Percentiles rank a stretch among this genome's conserved stretches.
phyloP scores from a whole-genome alignment of 2,888 invertebrate genomes.

The Laspeyria flexula region DNA sequence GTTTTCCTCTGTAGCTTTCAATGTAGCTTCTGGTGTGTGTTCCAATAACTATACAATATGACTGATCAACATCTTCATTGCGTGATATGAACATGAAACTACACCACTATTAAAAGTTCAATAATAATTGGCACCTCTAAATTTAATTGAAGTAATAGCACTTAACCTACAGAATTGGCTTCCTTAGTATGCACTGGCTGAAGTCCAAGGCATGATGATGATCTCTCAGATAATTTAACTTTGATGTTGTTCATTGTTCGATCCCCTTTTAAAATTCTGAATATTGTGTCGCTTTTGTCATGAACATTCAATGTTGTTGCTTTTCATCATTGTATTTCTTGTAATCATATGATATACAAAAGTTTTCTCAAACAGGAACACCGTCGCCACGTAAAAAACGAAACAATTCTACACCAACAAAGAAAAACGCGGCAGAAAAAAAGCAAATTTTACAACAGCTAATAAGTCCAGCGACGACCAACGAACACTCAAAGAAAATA shows the following conservation, averaged over 20 bases:
- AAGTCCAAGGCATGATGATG: slow-evolving; percentile 64
- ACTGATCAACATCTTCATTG: slow-evolving; percentile 40
- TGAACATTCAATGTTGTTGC: slow-evolving; percentile 69
- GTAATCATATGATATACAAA: slow-evolving; percentile 35
- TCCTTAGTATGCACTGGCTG: slow-evolving; percentile 71
- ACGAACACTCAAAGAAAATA: slow-evolving; percentile 87
- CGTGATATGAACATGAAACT: slow-evolving; percentile 36
- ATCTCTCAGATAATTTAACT: slow-evolving; percentile 47
- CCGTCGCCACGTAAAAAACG: slow-evolving; percentile 92
- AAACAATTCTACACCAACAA: slow-evolving; percentile 92
- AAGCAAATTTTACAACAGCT: slow-evolving; percentile 92
- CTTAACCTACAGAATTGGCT: slow-evolving; percentile 75
- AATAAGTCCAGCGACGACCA: slow-evolving; percentile 88
- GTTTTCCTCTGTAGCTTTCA: slow-evolving; percentile 31
- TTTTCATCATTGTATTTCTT: slow-evolving; percentile 50
- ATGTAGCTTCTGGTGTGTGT: slow-evolving; percentile 34
- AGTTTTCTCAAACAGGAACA: slow-evolving; percentile 84
- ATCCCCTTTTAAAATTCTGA: slow-evolving; percentile 45
- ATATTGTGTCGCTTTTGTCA: slow-evolving; percentile 67
- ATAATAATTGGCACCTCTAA: slow-evolving; percentile 61
- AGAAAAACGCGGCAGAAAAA: slow-evolving; percentile 91
- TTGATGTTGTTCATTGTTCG: slow-evolving; percentile 34
- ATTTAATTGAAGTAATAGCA: slow-evolving; percentile 54
- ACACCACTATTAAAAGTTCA: slow-evolving; percentile 30
- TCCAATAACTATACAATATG: slow-evolving; percentile 42